These are phyloP conservation scores for Rhagologus leucostigma DNA, from an alignment of 2,113 vertebrate species.

Conservation along the genomic window DNA sequence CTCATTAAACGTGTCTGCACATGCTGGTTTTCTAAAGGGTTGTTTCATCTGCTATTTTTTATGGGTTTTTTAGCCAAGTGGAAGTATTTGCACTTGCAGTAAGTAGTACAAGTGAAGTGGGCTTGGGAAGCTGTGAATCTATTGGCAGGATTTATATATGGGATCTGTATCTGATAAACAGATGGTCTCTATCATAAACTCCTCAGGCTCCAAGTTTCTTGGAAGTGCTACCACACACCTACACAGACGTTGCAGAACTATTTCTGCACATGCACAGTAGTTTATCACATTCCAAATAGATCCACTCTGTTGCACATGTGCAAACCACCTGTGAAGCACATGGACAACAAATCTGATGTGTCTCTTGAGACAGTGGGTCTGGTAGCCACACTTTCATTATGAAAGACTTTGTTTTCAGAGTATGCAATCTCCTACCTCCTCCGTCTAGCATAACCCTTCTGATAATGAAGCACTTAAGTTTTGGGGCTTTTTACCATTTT, in stretches of 20 bases:
- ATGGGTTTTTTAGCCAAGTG: background rate
- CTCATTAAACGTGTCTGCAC: background rate
- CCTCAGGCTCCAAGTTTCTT: background rate
- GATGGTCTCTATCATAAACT: background rate
- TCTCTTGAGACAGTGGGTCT: background rate
- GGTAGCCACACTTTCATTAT: background rate
- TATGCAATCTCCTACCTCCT: background rate
- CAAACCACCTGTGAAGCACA: background rate
- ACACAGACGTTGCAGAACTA: background rate
- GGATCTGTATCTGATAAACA: background rate
- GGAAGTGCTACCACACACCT: background rate
- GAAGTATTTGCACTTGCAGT: background rate
- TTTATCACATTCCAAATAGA: background rate
- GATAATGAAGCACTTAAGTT: background rate
- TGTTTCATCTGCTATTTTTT: background rate
- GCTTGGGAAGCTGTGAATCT: background rate
- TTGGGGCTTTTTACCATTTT: accelerated
- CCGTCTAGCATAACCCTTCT: background rate
- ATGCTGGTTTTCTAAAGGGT: background rate
- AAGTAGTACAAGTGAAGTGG: background rate
- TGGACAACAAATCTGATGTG: background rate
- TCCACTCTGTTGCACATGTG: background rate
- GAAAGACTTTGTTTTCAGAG: background rate
- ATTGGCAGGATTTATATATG: background rate
- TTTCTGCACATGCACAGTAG: background rate